Evolutionary conservation across 2,888 invertebrate genomes (phyloP).

Genomic region (Onchidella celtica): DNA sequence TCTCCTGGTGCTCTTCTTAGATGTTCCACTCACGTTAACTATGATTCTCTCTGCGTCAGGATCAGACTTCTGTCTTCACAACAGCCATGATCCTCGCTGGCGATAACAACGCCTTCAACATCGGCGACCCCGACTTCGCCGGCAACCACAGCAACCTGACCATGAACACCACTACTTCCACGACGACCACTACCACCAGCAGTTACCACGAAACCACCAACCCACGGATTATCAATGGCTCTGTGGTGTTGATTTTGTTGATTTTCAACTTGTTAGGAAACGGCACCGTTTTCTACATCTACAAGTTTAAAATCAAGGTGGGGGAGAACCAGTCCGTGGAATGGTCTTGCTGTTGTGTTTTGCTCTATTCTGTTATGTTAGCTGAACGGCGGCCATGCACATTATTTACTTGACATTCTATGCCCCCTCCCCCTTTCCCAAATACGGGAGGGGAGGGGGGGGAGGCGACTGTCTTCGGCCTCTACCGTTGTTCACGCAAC

Average conservation of each 20-base stretch:
- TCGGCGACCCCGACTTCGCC: not conserved
- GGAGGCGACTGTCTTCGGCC: too few relatives aligned
- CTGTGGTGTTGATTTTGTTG: constrained; percentile 41
- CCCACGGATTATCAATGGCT: constrained; percentile 47
- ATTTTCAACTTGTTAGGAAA: constrained; percentile 45
- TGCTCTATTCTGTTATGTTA: too few relatives aligned
- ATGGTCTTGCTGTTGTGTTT: too few relatives aligned
- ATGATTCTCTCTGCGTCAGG: too few relatives aligned
- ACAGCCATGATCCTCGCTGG: not conserved
- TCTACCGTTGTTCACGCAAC: too few relatives aligned
- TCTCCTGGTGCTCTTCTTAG: too few relatives aligned
- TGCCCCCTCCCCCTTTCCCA: too few relatives aligned
- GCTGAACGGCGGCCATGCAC: too few relatives aligned
- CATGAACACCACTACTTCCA: not conserved
- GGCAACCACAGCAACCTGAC: not conserved
- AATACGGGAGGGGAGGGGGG: too few relatives aligned
- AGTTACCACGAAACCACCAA: constrained; percentile 35
- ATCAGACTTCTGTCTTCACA: not conserved
- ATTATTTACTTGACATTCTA: too few relatives aligned
- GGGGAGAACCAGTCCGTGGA: not conserved
- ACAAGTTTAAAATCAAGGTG: constrained; percentile 43
- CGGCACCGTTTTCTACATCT: constrained; percentile 48
- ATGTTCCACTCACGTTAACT: too few relatives aligned
- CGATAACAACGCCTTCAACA: not conserved
- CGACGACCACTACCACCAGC: not conserved